Percentiles rank a stretch among this genome's conserved stretches.
phyloP scores from a whole-genome alignment of 2,113 vertebrate species.

The Chlamydotis undulata region DNA sequence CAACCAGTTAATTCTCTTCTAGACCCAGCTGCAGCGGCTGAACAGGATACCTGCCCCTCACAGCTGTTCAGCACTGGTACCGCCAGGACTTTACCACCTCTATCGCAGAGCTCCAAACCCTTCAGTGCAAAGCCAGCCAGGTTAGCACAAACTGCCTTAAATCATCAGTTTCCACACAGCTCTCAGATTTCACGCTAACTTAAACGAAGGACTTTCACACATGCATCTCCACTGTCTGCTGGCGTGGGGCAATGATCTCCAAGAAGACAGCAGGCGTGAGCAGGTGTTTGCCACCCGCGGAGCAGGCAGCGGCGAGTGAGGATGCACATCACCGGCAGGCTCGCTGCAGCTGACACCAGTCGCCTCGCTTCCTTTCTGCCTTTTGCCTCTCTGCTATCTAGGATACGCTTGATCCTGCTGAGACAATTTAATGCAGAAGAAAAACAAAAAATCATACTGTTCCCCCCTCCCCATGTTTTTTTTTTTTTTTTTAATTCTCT shows the following conservation, averaged over 20 bases:
- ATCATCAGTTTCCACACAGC: not conserved
- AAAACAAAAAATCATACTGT: not conserved
- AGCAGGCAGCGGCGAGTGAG: accelerated
- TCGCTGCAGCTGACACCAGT: accelerated
- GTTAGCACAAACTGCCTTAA: not conserved
- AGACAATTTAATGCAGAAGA: not conserved
- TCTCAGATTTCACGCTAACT: not conserved
- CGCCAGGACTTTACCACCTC: not conserved
- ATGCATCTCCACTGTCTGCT: not conserved
- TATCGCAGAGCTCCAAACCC: not conserved
- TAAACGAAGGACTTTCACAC: not conserved
- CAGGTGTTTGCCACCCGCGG: accelerated
- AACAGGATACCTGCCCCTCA: not conserved
- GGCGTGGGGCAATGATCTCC: not conserved
- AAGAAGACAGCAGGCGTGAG: not conserved
- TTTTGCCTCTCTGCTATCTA: not conserved
- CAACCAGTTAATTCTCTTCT: not conserved
- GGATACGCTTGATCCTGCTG: not conserved
- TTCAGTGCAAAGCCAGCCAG: not conserved
- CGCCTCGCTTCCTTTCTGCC: not conserved
- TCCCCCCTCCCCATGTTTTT: accelerated
- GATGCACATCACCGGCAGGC: not conserved
- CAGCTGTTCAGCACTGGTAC: not conserved
- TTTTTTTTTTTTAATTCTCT: not conserved
- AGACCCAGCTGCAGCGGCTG: not conserved